Evolutionary conservation across 2,113 vertebrate species (phyloP).

Genomic region (Echinops telfairi): DNA sequence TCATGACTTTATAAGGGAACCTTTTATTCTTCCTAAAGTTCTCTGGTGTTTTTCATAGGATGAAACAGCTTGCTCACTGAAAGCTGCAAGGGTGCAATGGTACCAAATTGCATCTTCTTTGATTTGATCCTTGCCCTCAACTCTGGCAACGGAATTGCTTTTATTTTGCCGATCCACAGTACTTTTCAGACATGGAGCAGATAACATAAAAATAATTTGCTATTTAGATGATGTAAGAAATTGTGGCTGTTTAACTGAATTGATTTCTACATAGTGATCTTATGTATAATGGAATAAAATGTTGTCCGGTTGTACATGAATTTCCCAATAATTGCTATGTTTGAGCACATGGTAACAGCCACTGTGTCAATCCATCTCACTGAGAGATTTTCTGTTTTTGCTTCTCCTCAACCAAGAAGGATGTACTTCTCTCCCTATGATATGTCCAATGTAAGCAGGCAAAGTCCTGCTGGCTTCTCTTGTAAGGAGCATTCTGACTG

Average conservation of each 20-base stretch:
- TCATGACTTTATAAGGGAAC: neutral
- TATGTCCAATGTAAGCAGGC: neutral
- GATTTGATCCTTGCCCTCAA: neutral
- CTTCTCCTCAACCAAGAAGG: neutral
- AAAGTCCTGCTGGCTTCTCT: no score
- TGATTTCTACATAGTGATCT: neutral
- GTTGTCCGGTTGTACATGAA: neutral
- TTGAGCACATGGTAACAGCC: neutral
- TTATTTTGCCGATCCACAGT: neutral
- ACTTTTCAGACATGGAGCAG: neutral
- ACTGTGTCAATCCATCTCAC: no score
- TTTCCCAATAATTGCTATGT: no score
- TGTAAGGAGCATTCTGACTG: no score
- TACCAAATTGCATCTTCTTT: neutral
- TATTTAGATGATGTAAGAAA: neutral
- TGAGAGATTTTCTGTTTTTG: neutral
- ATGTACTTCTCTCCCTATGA: no score
- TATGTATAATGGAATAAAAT: neutral
- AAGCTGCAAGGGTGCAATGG: neutral
- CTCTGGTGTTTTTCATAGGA: neutral
- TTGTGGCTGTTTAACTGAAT: neutral
- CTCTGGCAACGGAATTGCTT: neutral
- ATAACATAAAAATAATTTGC: constrained; percentile 29
- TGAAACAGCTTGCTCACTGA: no score
- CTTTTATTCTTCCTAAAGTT: neutral